A percentile compares a stretch with the other conserved stretches of the same genome.
These are phyloP conservation scores for Galemys pyrenaicus DNA, from an alignment of 2,113 vertebrate species.

Conservation along the genomic window DNA sequence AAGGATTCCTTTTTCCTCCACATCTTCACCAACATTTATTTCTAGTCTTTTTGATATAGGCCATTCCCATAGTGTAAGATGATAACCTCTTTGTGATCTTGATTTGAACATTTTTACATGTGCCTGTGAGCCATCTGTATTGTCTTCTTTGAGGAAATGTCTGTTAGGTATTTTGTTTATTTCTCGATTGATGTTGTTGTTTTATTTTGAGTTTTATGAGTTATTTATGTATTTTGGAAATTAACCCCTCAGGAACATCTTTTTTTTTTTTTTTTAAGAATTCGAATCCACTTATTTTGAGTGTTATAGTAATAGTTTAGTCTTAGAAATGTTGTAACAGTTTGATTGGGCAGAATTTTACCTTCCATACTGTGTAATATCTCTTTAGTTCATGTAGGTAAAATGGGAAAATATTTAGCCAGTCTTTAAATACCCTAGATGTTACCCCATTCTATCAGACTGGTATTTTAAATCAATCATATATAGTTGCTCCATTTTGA, in stretches of 20 bases:
- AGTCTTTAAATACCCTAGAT: constrained; percentile 39
- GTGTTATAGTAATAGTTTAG: constrained; percentile 8
- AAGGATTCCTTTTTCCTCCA: no score
- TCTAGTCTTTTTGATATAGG: no score
- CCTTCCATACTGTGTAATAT: neutral
- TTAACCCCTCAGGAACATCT: neutral
- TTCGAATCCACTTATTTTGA: constrained; percentile 8
- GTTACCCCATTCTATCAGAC: neutral
- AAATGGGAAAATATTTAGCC: constrained; percentile 21
- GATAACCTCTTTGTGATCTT: no score
- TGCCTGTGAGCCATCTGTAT: no score
- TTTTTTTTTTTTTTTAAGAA: neutral
- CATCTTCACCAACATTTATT: no score
- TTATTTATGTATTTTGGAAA: no score
- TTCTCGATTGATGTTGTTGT: no score
- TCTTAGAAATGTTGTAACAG: constrained; percentile 17
- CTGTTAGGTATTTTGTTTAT: no score
- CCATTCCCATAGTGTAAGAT: no score
- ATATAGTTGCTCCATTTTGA: neutral
- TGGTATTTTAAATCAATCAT: constrained; percentile 1
- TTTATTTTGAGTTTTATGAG: no score
- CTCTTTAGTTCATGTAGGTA: neutral
- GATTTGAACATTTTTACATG: no score
- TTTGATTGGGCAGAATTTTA: neutral
- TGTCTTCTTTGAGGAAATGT: no score